Conservation (phyloP, 2,797 vertebrate species). For the Alosa sapidissima region DNA sequence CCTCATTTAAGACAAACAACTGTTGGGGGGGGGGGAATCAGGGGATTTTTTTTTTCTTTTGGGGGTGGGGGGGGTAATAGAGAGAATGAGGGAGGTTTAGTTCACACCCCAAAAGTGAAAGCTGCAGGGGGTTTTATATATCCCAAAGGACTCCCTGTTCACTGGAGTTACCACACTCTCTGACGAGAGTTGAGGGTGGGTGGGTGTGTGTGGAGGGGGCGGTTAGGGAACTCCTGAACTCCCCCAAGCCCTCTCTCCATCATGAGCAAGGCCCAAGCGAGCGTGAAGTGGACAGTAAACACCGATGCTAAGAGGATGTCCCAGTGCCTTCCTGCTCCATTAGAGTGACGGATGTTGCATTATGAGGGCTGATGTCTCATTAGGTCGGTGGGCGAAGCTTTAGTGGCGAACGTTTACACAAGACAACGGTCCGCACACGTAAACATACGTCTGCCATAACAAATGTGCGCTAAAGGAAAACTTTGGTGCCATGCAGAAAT, state of each 20-base stretch:
- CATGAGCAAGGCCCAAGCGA: neutral
- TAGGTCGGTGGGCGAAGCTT: slow-evolving; percentile 26
- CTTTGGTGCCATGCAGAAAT: neutral
- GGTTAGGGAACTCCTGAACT: neutral
- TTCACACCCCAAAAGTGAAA: slow-evolving; percentile 70
- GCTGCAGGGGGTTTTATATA: slow-evolving; percentile 70
- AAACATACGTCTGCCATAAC: slow-evolving; percentile 10
- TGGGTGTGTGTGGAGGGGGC: neutral
- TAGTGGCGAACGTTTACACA: slow-evolving; percentile 12
- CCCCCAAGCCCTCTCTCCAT: neutral
- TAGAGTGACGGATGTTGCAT: slow-evolving; percentile 24
- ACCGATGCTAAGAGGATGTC: slow-evolving; percentile 15
- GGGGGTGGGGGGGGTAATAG: slow-evolving; percentile 36
- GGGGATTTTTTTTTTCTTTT: neutral
- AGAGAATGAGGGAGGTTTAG: slow-evolving; percentile 56
- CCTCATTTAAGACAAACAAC: slow-evolving; percentile 69
- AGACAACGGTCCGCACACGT: neutral
- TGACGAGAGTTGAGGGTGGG: slow-evolving; percentile 42
- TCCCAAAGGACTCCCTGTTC: slow-evolving; percentile 66
- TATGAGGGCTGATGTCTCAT: slow-evolving; percentile 23
- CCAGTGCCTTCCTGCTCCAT: slow-evolving; percentile 27
- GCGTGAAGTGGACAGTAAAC: slow-evolving; percentile 7
- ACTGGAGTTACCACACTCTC: slow-evolving; percentile 70
- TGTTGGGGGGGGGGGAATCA: slow-evolving; percentile 52
- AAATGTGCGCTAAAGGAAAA: neutral